phyloP scores from a whole-genome alignment of 2,113 vertebrate genomes.

The Tragulus kanchil region DNA sequence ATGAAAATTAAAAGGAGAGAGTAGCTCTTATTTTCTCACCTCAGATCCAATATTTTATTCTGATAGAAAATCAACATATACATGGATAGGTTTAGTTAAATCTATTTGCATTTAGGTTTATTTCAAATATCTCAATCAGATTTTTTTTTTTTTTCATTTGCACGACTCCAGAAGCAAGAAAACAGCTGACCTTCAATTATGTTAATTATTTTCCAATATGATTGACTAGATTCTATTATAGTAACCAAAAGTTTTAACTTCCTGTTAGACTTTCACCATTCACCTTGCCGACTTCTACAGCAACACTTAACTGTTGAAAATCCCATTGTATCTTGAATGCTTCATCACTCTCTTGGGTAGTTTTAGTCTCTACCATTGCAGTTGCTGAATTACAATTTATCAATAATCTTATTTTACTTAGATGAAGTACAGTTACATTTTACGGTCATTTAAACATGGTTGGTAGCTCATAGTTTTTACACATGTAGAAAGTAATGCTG shows the following conservation, averaged over 20 bases:
- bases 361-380: constrained; percentile 53
- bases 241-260: neutral
- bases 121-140: neutral
- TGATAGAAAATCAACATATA: neutral
- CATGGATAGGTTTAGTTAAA: neutral
- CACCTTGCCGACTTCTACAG: constrained; percentile 80
- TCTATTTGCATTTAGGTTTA: neutral
- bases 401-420: neutral
- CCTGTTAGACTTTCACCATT: neutral
- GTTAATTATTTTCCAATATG: neutral
- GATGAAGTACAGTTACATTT: neutral
- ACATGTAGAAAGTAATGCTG: neutral
- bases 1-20: neutral
- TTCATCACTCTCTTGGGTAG: constrained; percentile 79
- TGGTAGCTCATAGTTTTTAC: neutral
- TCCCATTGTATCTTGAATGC: constrained; percentile 76
- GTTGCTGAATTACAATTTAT: neutral
- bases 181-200: neutral
- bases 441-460: neutral
- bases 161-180: neutral
- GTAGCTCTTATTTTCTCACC: neutral
- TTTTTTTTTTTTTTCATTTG: neutral
- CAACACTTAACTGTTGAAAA: constrained; percentile 73
- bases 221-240: neutral
- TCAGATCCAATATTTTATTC: neutral